phyloP scores from a whole-genome alignment of 2,888 invertebrate genomes.

The Drosophila picticornis region DNA sequence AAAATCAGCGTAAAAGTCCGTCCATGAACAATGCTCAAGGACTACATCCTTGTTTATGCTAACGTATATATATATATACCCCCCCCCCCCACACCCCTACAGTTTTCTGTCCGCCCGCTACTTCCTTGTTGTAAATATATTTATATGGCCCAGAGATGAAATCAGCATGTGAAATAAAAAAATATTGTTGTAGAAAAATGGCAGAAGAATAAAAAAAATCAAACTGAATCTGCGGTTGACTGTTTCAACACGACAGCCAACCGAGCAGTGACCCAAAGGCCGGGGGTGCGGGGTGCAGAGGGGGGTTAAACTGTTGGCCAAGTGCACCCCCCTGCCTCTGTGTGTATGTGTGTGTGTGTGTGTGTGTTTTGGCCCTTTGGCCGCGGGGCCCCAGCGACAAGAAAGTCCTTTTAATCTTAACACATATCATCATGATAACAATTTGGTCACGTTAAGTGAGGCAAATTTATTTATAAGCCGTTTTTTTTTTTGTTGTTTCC shows the following conservation, averaged over 20 bases:
- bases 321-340: slow-evolving; percentile 36
- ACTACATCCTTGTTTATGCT: slow-evolving; percentile 63
- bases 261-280: slow-evolving; percentile 21
- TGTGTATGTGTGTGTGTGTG: not conserved
- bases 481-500: slow-evolving; percentile 54
- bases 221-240: slow-evolving; percentile 68
- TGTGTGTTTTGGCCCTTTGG: slow-evolving; percentile 41
- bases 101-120: not conserved
- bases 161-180: slow-evolving; percentile 78
- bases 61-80: slow-evolving; percentile 3
- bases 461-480: slow-evolving; percentile 85
- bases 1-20: slow-evolving; percentile 82
- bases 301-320: slow-evolving; percentile 46
- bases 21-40: slow-evolving; percentile 59
- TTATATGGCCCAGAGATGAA: slow-evolving; percentile 62
- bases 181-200: slow-evolving; percentile 5
- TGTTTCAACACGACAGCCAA: slow-evolving; percentile 37
- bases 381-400: slow-evolving; percentile 73
- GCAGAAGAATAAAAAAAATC: slow-evolving; percentile 28
- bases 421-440: slow-evolving; percentile 85
- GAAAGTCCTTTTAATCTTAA: slow-evolving; percentile 84
- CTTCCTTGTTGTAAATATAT: slow-evolving; percentile 6
- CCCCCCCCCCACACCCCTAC: not conserved
- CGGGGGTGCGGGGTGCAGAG: not conserved
- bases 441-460: slow-evolving; percentile 85